A percentile compares a stretch with the other conserved stretches of the same genome.
These are phyloP conservation scores for Quadriops clusia DNA, from an alignment of 2,888 invertebrate genomes.

Conservation along the genomic window DNA sequence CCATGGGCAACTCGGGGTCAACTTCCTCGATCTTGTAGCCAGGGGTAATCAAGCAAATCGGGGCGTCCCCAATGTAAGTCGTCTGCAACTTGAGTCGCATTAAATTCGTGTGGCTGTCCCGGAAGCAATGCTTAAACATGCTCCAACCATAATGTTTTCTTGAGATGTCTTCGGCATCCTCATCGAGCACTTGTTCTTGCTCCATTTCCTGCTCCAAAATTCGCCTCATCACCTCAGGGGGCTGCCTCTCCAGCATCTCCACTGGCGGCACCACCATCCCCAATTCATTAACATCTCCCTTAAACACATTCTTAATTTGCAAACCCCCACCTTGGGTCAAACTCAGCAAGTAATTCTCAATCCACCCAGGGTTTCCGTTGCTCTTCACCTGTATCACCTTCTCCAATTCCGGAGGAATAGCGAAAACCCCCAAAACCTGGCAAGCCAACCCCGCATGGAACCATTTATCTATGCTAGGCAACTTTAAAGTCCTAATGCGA, in stretches of 20 bases:
- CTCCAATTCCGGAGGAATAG: slow-evolving; percentile 51
- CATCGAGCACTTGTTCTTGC: not conserved
- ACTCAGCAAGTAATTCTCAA: slow-evolving; percentile 50
- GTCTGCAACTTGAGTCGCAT: slow-evolving; percentile 1
- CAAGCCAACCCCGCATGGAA: slow-evolving; percentile 51
- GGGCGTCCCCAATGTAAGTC: slow-evolving; percentile 1
- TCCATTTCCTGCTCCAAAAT: no score
- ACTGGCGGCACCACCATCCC: slow-evolving; percentile 29
- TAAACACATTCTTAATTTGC: slow-evolving; percentile 34
- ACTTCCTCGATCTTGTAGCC: slow-evolving; percentile 41
- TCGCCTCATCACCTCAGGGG: no score
- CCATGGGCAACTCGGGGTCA: slow-evolving; percentile 43
- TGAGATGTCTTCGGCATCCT: not conserved
- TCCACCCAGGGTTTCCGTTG: slow-evolving; percentile 54
- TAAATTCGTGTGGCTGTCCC: slow-evolving; percentile 25
- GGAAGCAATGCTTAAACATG: slow-evolving; percentile 38
- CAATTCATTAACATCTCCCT: slow-evolving; percentile 23
- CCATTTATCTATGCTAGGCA: slow-evolving; percentile 44
- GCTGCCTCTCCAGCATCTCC: slow-evolving; percentile 31
- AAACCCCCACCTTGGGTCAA: slow-evolving; percentile 44
- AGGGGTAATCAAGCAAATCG: slow-evolving; percentile 39
- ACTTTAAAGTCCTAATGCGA: slow-evolving; percentile 29
- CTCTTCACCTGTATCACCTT: slow-evolving; percentile 51
- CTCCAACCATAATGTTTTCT: slow-evolving; percentile 34
- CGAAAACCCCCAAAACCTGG: slow-evolving; percentile 49